Evolutionary conservation across 2,888 invertebrate genomes (phyloP).

Genomic region (Orchesella flavescens): DNA sequence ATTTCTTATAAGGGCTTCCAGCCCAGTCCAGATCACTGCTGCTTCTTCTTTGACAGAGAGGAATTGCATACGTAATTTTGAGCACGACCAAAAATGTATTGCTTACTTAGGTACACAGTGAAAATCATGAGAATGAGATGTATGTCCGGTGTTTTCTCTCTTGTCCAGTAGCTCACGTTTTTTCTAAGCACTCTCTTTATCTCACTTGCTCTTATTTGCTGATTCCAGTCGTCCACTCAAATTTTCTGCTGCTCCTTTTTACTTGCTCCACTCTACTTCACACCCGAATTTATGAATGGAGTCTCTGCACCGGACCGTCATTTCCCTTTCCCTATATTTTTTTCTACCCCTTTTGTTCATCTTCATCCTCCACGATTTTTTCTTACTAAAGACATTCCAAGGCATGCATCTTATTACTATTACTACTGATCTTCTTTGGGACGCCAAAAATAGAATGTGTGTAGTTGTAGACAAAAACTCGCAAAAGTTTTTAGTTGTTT

Average conservation of each 20-base stretch:
- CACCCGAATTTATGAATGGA: neutral
- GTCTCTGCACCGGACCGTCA: neutral
- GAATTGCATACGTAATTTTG: slow-evolving; percentile 70
- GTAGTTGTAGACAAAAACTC: neutral
- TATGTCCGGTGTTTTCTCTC: neutral
- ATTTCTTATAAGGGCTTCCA: slow-evolving; percentile 6
- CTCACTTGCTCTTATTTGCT: neutral
- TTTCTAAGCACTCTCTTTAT: no score
- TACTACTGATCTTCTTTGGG: neutral
- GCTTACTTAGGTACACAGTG: slow-evolving; percentile 1
- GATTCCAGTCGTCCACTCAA: slow-evolving; percentile 26
- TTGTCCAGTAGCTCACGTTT: neutral
- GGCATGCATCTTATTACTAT: neutral
- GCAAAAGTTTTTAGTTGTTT: neutral
- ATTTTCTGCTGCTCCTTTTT: slow-evolving; percentile 11
- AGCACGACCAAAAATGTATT: slow-evolving; percentile 1
- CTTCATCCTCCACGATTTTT: no score
- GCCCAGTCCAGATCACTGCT: slow-evolving; percentile 15
- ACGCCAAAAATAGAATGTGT: no score
- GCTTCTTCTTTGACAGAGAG: slow-evolving; percentile 65
- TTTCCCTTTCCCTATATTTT: neutral
- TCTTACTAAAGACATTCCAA: neutral
- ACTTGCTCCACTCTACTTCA: neutral
- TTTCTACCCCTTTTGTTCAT: slow-evolving; percentile 1
- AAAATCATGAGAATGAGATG: neutral